Evolutionary conservation across 2,888 invertebrate genomes (phyloP).

Genomic region (Drosophila emarginata): DNA sequence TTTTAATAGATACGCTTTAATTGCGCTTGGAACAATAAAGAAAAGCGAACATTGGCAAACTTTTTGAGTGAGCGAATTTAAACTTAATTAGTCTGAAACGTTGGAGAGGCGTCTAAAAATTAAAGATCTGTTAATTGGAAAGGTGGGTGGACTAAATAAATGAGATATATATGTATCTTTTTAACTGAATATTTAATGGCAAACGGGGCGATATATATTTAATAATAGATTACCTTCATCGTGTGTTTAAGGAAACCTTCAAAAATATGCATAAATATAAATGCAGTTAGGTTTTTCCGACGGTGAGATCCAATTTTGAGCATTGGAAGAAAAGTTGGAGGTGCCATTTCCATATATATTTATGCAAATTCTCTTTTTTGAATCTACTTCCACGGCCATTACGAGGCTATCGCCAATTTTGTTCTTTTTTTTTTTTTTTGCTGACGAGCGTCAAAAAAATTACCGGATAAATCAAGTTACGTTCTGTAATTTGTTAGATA

Average conservation of each 20-base stretch:
- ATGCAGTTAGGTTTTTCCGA: neutral
- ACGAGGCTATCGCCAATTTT: slow-evolving; percentile 46
- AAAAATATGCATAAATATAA: neutral
- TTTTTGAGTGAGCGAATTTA: slow-evolving; percentile 7
- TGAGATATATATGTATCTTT: neutral
- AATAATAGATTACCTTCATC: no score
- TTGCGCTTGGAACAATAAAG: slow-evolving; percentile 39
- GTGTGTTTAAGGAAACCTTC: neutral
- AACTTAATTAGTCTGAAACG: neutral
- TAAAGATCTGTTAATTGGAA: neutral
- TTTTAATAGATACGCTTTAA: slow-evolving; percentile 67
- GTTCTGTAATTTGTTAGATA: slow-evolving; percentile 79
- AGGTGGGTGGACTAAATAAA: neutral
- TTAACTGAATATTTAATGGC: neutral
- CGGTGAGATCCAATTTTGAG: no score
- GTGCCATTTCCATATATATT: slow-evolving; percentile 17
- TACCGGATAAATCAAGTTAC: slow-evolving; percentile 82
- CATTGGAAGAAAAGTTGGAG: neutral
- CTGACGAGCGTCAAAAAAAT: slow-evolving; percentile 60
- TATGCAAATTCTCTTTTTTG: slow-evolving; percentile 38
- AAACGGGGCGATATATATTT: no score
- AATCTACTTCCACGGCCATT: slow-evolving; percentile 66
- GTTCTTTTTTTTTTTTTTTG: slow-evolving; percentile 41
- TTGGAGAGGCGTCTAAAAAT: neutral
- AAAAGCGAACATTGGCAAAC: slow-evolving; percentile 5